Percentiles rank a stretch among this genome's conserved stretches.
Evolutionary conservation across 1,140 invertebrate genomes (phyloP).

Genomic region (Periplaneta americana): DNA sequence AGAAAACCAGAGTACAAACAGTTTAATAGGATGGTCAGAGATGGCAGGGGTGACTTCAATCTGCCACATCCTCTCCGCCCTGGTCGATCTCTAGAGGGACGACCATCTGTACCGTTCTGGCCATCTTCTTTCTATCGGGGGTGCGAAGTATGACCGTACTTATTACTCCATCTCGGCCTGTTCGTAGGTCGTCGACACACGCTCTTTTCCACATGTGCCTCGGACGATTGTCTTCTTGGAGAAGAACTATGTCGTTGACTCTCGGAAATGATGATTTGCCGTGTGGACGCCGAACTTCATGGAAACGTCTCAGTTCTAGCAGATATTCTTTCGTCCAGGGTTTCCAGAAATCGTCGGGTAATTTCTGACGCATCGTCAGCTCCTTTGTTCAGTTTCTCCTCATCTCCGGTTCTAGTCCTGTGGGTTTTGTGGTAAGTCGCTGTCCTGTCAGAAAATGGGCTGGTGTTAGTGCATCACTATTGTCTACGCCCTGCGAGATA

Average conservation of each 20-base stretch:
- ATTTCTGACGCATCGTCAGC: neutral
- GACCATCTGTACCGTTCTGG: no score
- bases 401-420: neutral
- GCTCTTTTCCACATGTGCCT: neutral
- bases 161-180: neutral
- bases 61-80: no score
- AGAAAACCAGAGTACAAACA: no score
- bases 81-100: no score
- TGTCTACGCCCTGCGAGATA: neutral
- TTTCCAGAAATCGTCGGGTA: neutral
- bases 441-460: neutral
- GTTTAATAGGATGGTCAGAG: no score
- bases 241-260: neutral
- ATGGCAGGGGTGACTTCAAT: no score
- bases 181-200: neutral
- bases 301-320: neutral
- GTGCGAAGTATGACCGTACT: neutral
- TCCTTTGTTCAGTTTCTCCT: neutral
- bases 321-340: neutral
- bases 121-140: neutral
- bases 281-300: neutral
- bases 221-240: neutral
- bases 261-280: neutral
- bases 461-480: neutral
- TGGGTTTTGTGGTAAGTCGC: neutral